Conservation (phyloP, 2,888 invertebrate species). For the Cosmopolites sordidus region DNA sequence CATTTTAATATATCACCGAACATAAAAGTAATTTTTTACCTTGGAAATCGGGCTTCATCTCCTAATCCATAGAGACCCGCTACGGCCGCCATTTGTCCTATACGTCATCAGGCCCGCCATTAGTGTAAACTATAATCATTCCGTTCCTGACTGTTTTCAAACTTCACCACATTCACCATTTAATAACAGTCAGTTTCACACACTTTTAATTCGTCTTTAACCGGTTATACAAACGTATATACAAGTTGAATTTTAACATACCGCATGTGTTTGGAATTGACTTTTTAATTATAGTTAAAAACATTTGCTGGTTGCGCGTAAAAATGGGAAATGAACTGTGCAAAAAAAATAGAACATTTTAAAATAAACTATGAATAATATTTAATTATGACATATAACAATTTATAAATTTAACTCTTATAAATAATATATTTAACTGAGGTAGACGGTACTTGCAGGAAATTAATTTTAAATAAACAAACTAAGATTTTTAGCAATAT, state of each 20-base stretch:
- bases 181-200: no score
- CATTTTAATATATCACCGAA: no score
- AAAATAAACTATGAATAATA: neutral
- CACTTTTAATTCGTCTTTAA: neutral
- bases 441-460: no score
- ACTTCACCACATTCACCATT: neutral
- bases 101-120: conserved; percentile 23
- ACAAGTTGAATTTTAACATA: neutral
- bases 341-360: no score
- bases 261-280: conserved; percentile 9
- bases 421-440: neutral
- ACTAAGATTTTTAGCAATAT: no score
- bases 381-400: neutral
- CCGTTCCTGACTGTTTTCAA: conserved; percentile 1
- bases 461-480: no score
- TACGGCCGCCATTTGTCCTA: conserved; percentile 64
- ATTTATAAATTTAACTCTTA: neutral
- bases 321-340: no score
- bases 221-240: neutral
- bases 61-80: conserved; percentile 76
- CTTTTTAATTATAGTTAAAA: no score
- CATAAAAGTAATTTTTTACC: conserved; percentile 33
- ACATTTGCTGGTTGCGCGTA: no score
- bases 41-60: conserved; percentile 60
- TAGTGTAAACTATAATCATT: conserved; percentile 13